Base-by-base conservation (phyloP, 2,888 invertebrate genomes). In the Poecilus cupreus region DNA sequence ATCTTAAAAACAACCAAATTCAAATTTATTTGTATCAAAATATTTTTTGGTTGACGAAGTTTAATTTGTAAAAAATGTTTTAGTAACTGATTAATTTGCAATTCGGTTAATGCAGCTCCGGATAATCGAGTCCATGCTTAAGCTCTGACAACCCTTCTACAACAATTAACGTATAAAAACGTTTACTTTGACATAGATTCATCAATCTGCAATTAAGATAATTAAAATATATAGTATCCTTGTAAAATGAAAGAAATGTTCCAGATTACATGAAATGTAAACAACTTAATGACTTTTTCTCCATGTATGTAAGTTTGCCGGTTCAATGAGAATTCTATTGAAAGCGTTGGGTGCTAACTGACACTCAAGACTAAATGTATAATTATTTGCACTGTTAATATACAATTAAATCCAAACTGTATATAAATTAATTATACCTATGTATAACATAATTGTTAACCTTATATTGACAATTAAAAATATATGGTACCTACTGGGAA, bases 111-210 rank as follows among this genome's bases (percentile, higher is more conserved):
- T n/a, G n/a, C n/a, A n/a, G n/a, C n/a, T n/a, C n/a, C n/a, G n/a
- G n/a, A n/a, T n/a, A n/a, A n/a, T n/a, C n/a, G n/a, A n/a, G n/a
- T n/a, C n/a, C n/a, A n/a, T n/a, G n/a, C n/a, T n/a, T n/a, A n/a
- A n/a, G n/a, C n/a, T 5, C 13, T 46, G 46, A 11, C 3, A 46
- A 46, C 46, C 13, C 46, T 13, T 46, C n/a, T n/a, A n/a, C n/a
- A n/a, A 46, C 13, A 46, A 46, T 26, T 26, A 6, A 32, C 32
- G 2, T 32, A 54, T 54, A 68, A 68, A 26, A 11, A 46, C 10
- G 1, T 46, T 72, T 72, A 32, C 72, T 72, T 60, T 72, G 22
- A 20, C 46, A 72, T 22, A 18, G 37, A 43, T 72, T 39, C 72
- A 46, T 43, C 16, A 60, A n/a, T 18, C 68, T 16, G 11, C 39